Evolutionary conservation across 2,888 invertebrate genomes (phyloP).

Genomic region (Tinea pellionella): DNA sequence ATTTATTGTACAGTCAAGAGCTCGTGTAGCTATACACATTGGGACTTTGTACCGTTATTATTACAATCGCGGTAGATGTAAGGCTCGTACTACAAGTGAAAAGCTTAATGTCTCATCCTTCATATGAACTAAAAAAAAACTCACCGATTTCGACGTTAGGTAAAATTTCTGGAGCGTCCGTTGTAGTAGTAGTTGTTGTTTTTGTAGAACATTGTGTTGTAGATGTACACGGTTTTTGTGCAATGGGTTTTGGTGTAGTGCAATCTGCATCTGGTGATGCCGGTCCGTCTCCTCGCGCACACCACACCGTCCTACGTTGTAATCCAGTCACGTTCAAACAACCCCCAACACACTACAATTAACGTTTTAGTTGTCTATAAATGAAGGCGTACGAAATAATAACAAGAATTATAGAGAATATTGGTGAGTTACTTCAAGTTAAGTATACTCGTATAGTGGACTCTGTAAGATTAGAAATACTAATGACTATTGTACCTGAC

Average conservation of each 20-base stretch:
- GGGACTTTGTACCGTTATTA: too few relatives aligned
- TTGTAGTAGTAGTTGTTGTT: neutral
- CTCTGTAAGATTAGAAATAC: too few relatives aligned
- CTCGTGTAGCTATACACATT: too few relatives aligned
- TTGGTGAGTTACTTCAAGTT: too few relatives aligned
- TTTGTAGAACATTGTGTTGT: slow-evolving; percentile 13
- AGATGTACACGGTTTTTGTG: slow-evolving; percentile 29
- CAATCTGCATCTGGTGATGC: slow-evolving; percentile 39
- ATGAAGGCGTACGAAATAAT: too few relatives aligned
- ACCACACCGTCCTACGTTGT: slow-evolving; percentile 61
- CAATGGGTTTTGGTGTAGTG: slow-evolving; percentile 37
- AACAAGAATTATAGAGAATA: neutral
- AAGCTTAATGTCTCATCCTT: too few relatives aligned
- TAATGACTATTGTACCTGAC: slow-evolving; percentile 53
- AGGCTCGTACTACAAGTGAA: too few relatives aligned
- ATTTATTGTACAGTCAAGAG: too few relatives aligned
- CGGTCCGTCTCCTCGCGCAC: slow-evolving; percentile 41
- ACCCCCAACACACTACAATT: slow-evolving; percentile 42
- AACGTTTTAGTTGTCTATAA: too few relatives aligned
- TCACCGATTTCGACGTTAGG: neutral
- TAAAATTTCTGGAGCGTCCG: neutral
- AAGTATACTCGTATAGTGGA: too few relatives aligned
- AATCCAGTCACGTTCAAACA: slow-evolving; percentile 42
- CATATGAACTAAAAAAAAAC: neutral
- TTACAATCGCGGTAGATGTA: too few relatives aligned